Conservation (phyloP, 92 coral and sea anemone genomes). For the Epizoanthus stellaris region DNA sequence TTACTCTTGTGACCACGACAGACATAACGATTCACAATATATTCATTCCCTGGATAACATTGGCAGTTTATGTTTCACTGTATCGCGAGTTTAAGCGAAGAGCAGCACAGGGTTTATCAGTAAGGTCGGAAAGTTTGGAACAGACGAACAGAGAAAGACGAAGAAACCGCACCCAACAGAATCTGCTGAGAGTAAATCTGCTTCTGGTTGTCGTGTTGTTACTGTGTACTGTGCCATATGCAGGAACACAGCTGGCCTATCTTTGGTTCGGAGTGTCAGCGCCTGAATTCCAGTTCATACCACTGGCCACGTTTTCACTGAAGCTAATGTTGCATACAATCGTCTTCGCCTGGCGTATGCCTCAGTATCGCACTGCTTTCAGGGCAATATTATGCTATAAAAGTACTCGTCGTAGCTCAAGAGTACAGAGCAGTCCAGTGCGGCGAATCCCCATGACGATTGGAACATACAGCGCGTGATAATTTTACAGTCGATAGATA, state of each 20-base stretch:
- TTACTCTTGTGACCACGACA: not conserved
- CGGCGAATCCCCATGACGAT: no score
- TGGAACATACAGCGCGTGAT: no score
- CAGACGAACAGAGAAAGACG: constrained; percentile 13
- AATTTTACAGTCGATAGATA: no score
- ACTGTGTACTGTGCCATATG: not conserved
- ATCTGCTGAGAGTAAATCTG: not conserved
- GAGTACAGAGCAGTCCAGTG: not conserved
- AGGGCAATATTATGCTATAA: not conserved
- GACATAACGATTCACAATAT: constrained; percentile 21
- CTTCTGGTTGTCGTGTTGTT: not conserved
- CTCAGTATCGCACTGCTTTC: constrained; percentile 8
- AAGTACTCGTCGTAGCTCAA: not conserved
- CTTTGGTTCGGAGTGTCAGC: not conserved
- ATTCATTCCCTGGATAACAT: constrained; percentile 3
- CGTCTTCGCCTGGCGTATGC: constrained; percentile 8
- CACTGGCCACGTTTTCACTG: constrained; percentile 2
- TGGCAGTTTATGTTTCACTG: not conserved
- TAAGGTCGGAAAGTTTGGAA: constrained; percentile 3
- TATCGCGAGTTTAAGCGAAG: constrained; percentile 35
- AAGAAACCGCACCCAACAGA: not conserved
- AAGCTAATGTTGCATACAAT: constrained; percentile 4
- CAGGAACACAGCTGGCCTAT: not conserved
- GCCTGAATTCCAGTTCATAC: constrained; percentile 12
- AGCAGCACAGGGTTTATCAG: not conserved